phyloP scores from a whole-genome alignment of 2,888 invertebrate species.

The Acanthosepion esculentum region DNA sequence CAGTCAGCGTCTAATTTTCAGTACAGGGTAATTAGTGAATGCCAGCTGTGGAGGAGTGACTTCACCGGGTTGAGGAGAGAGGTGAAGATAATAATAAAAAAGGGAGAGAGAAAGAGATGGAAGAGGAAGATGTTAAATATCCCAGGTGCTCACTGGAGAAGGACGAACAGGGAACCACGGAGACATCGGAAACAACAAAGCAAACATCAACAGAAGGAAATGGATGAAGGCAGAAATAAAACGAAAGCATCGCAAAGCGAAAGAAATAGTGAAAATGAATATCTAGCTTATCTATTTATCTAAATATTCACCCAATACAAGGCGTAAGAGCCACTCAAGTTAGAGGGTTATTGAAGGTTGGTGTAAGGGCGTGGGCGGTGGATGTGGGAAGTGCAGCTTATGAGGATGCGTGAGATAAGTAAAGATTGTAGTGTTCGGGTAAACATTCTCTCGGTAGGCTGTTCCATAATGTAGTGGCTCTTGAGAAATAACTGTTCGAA shows the following conservation, averaged over 20 bases:
- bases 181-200: background rate
- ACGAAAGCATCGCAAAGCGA: background rate
- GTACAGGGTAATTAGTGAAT: background rate
- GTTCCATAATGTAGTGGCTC: no score
- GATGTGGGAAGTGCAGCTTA: no score
- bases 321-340: no score
- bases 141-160: background rate
- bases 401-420: no score
- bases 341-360: no score
- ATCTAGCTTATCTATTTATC: no score
- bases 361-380: no score
- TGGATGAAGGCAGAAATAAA: background rate
- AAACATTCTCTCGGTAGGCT: no score
- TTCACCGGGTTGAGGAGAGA: background rate
- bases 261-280: background rate
- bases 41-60: background rate
- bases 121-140: background rate
- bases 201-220: background rate
- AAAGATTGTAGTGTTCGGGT: no score
- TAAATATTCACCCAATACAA: no score
- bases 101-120: background rate
- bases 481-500: no score
- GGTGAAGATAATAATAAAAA: background rate
- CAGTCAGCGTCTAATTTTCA: background rate
- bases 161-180: background rate